These are phyloP conservation scores for Chlorodrepanis virens DNA, from an alignment of 2,113 vertebrate species.

Conservation along the genomic window DNA sequence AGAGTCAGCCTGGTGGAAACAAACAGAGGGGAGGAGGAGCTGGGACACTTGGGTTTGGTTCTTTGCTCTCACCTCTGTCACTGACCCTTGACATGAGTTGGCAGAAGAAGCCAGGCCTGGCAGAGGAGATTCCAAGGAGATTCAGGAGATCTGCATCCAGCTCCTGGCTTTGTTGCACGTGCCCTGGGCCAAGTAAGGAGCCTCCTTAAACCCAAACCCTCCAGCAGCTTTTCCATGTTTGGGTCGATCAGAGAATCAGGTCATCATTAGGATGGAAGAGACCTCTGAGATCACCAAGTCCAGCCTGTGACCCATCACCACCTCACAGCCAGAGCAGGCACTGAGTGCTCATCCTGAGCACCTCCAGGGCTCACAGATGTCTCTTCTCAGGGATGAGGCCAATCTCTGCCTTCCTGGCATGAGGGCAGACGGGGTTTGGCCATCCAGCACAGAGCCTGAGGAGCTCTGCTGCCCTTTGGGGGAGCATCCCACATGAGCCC, in stretches of 20 bases:
- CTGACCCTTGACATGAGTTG: not conserved
- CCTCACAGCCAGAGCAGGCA: not conserved
- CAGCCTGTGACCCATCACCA: not conserved
- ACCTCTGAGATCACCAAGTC: not conserved
- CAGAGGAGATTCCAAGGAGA: not conserved
- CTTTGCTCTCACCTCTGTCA: not conserved
- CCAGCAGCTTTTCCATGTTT: not conserved
- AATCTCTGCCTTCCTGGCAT: not conserved
- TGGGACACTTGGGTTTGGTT: not conserved
- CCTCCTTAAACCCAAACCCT: not conserved
- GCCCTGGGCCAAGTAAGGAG: not conserved
- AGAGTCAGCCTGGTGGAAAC: not conserved
- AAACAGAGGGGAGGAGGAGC: not conserved
- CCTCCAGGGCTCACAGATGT: not conserved
- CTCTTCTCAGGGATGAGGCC: not conserved
- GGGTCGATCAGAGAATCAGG: not conserved
- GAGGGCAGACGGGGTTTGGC: not conserved
- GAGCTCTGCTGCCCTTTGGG: not conserved
- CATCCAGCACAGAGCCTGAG: not conserved
- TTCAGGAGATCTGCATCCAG: not conserved
- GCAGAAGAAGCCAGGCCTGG: not conserved
- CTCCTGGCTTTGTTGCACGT: not conserved
- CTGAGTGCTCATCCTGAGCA: not conserved
- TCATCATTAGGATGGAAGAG: not conserved
- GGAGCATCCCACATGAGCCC: not conserved